Evolutionary conservation across 2,797 vertebrate genomes (phyloP), one percentile per base, ranked within the genome.

Genomic region (Heterohyrax brucei): DNA sequence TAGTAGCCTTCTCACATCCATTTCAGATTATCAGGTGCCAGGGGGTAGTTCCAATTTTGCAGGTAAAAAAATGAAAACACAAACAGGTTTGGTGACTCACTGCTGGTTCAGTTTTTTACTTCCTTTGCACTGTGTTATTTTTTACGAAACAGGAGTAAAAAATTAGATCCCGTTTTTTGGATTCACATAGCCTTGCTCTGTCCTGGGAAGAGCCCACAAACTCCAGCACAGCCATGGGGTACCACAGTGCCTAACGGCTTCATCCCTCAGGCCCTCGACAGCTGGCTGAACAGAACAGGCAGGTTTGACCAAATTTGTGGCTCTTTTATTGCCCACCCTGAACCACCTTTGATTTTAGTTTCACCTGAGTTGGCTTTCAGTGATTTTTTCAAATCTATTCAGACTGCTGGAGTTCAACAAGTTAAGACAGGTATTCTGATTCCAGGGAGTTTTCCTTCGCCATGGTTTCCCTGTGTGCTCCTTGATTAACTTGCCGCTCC

Each of bases 291-390:
- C 56, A 95, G 39, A 95, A 97, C 91, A 75, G 96, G 72, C 44
- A 89, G 68, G 61, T 78, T 76, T 95, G 86, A 97, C 96, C 96
- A 96, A 97, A 89, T 76, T 24, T 24, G 83, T 81, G 89, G 62
- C 72, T 96, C 61, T 95, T 80, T 95, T 92, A 96, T 72, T 92
- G 85, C 53, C 82, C 88, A 92, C 3, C 21, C 70, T 93, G 82
- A 96, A 93, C 96, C 88, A 95, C 91, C 90, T 91, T 95, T 95
- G 76, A 95, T 95, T 95, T 96, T 95, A 95, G 87, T 95, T 97
- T 96, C 94, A 96, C 95, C 61, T 91, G 86, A 96, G 95, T 95
- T 95, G 89, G 68, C 66, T 96, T 96, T 94, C 46, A 22, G 88
- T 81, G 89, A 95, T 95, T 96, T 96, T 83, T 91, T 96, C 93